phyloP scores from a whole-genome alignment of 2,113 vertebrate species.

The Henicopernis longicauda region DNA sequence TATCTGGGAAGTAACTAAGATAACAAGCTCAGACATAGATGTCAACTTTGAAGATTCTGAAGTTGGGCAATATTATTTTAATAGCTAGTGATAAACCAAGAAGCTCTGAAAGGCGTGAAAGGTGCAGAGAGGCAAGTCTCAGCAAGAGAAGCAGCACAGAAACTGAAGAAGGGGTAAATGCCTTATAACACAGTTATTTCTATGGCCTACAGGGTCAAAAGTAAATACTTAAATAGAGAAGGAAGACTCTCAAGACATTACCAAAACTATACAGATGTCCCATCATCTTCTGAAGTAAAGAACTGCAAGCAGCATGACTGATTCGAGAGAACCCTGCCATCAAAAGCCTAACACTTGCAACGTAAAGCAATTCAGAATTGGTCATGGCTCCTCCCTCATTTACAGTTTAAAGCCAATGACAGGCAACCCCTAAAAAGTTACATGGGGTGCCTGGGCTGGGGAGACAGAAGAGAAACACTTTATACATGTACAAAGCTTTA shows the following conservation, averaged over 20 bases:
- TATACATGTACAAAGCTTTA: neutral
- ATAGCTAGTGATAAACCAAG: neutral
- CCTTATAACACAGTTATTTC: neutral
- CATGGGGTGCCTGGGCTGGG: accelerated
- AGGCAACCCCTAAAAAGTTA: neutral
- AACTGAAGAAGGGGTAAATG: neutral
- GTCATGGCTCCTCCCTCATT: neutral
- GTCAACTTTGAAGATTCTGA: neutral
- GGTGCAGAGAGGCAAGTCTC: neutral
- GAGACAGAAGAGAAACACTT: neutral
- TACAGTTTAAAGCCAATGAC: neutral
- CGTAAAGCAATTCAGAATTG: neutral
- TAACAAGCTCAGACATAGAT: neutral
- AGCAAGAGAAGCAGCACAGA: neutral
- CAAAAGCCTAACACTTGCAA: neutral
- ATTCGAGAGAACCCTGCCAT: neutral
- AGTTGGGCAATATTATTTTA: neutral
- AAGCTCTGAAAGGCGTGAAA: neutral
- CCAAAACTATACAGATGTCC: neutral
- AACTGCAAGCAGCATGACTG: neutral
- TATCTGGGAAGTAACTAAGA: neutral
- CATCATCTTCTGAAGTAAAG: neutral
- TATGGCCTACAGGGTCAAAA: neutral
- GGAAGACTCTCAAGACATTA: neutral
- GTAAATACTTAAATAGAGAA: neutral